Percentiles rank a stretch among this genome's conserved stretches.
These are phyloP conservation scores for Colinus virginianus DNA, from an alignment of 2,113 vertebrate species.

Conservation along the genomic window DNA sequence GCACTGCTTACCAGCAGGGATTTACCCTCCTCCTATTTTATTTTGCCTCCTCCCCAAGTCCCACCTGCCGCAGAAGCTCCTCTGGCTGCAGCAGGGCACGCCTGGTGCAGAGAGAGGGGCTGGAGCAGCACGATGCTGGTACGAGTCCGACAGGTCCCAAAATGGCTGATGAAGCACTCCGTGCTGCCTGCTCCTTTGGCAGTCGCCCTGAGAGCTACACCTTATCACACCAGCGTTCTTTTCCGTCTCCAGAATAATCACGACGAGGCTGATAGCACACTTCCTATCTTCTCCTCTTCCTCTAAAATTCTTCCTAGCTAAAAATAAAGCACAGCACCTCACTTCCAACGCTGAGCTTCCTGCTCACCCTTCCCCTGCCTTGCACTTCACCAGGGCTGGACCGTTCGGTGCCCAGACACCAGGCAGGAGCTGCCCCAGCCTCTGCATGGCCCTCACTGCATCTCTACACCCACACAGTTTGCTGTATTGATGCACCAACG, in stretches of 20 bases:
- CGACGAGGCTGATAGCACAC: background rate
- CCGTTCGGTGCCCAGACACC: background rate
- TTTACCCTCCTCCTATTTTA: background rate
- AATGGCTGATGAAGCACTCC: slow-evolving; percentile 15
- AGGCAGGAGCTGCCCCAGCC: background rate
- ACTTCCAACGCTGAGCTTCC: background rate
- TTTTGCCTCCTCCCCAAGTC: background rate
- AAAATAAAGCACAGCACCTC: background rate
- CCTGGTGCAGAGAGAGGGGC: background rate
- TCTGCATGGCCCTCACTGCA: background rate
- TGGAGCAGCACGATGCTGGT: background rate
- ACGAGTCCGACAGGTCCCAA: background rate
- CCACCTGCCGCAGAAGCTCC: background rate
- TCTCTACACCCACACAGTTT: background rate
- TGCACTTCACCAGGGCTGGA: background rate
- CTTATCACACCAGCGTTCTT: background rate
- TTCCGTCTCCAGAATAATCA: background rate
- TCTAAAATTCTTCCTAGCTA: background rate
- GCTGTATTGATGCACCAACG: fast-evolving
- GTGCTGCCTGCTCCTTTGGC: background rate
- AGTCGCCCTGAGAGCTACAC: background rate
- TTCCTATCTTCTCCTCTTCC: background rate
- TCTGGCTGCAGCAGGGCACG: background rate
- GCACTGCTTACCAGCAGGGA: background rate
- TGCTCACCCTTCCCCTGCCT: background rate